These are phyloP conservation scores for Mylabris sibirica DNA, from an alignment of 2,888 invertebrate genomes.

Conservation along the genomic window DNA sequence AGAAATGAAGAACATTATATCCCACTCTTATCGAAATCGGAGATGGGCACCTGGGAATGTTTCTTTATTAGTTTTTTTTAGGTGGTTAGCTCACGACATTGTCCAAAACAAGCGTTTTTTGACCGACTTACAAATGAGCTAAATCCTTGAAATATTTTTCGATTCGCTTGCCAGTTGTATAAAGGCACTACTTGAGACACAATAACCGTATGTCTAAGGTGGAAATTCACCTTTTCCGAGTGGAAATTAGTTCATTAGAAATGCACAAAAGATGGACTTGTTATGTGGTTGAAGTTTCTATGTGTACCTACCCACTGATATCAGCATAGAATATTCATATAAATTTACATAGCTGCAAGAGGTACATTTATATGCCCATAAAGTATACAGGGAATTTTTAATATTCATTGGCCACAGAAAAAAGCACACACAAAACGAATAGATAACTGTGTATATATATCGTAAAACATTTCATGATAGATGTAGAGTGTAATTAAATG, in stretches of 20 bases:
- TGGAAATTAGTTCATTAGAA: not conserved
- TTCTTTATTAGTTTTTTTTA: no score
- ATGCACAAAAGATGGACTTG: not conserved
- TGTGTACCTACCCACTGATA: not conserved
- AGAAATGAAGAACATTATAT: no score
- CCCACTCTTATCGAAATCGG: no score
- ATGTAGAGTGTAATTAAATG: slow-evolving; percentile 2
- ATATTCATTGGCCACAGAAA: slow-evolving; percentile 3
- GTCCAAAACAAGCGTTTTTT: no score
- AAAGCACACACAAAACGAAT: not conserved
- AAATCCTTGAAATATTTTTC: no score
- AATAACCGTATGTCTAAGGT: no score
- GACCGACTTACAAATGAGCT: no score
- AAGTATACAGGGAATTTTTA: not conserved
- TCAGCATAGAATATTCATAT: not conserved
- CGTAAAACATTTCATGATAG: not conserved
- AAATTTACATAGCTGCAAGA: not conserved
- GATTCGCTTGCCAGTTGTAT: no score
- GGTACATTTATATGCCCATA: not conserved
- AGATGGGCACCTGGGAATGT: no score
- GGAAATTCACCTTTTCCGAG: no score
- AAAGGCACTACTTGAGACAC: no score
- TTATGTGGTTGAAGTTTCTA: not conserved
- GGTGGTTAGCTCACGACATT: no score
- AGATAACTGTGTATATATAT: not conserved